phyloP scores from a whole-genome alignment of 1,140 invertebrate species.

The Macrobrachium rosenbergii region DNA sequence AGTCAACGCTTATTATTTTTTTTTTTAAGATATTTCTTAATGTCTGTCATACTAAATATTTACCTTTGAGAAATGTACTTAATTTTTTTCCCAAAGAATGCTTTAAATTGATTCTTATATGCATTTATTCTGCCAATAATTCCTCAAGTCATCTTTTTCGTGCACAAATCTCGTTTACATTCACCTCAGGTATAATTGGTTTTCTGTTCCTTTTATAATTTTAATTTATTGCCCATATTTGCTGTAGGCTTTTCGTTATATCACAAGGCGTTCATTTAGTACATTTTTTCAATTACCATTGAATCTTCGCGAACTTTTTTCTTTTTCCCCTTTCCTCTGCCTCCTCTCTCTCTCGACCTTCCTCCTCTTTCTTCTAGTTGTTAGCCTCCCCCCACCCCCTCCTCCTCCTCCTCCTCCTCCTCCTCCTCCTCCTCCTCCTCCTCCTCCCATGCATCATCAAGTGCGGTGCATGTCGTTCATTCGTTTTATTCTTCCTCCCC shows the following conservation, averaged over 20 bases:
- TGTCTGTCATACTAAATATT: neutral
- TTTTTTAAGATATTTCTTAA: neutral
- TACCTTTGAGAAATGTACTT: too few relatives aligned
- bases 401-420: conserved; percentile 3
- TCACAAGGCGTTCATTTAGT: too few relatives aligned
- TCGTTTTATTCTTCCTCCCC: neutral
- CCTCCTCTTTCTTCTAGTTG: conserved; percentile 26
- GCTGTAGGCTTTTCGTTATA: too few relatives aligned
- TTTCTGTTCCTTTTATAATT: too few relatives aligned
- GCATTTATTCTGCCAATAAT: too few relatives aligned
- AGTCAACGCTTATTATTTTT: neutral
- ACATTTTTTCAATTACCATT: too few relatives aligned
- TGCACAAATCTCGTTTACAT: too few relatives aligned
- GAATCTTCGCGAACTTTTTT: neutral
- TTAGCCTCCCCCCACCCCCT: neutral
- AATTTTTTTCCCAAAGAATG: too few relatives aligned
- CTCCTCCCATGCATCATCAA: neutral
- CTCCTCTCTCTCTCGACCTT: conserved; percentile 29
- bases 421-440: neutral
- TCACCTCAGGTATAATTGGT: too few relatives aligned
- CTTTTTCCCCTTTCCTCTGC: conserved; percentile 12
- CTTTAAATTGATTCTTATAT: too few relatives aligned
- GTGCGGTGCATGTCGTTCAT: neutral
- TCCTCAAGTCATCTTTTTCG: too few relatives aligned
- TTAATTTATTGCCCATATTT: too few relatives aligned